These are phyloP conservation scores for Antitype chi DNA, from an alignment of 2,888 invertebrate genomes.

Conservation along the genomic window DNA sequence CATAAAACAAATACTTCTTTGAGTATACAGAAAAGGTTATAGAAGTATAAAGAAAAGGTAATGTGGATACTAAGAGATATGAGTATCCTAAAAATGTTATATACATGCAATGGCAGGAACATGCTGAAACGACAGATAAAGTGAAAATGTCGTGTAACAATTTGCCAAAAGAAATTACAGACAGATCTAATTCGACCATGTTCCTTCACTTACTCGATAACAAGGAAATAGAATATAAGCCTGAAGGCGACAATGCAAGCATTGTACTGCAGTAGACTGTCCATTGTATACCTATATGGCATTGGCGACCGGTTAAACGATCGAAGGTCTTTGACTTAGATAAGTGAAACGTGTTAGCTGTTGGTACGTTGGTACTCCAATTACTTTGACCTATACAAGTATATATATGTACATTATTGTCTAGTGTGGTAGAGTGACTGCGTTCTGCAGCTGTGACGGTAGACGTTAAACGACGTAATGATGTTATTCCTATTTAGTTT, in stretches of 20 bases:
- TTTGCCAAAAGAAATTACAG: conserved; percentile 7
- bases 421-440: conserved; percentile 5
- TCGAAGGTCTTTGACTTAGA: conserved; percentile 77
- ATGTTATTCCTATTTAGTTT: not conserved
- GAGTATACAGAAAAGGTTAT: not conserved
- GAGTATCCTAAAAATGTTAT: not conserved
- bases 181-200: conserved; percentile 38
- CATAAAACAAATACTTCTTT: not conserved
- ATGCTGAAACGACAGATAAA: not conserved
- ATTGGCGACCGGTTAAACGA: conserved; percentile 78
- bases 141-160: not conserved
- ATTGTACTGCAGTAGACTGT: conserved; percentile 69
- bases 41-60: not conserved
- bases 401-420: conserved; percentile 22
- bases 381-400: conserved; percentile 54
- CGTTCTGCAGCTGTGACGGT: conserved; percentile 6
- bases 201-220: conserved; percentile 51
- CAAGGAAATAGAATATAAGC: conserved; percentile 64
- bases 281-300: conserved; percentile 82
- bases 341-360: conserved; percentile 69
- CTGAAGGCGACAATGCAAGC: conserved; percentile 69
- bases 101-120: not conserved
- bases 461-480: not conserved
- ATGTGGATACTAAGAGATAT: not conserved
- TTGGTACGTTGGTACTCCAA: conserved; percentile 58